These are phyloP conservation scores for Neotragus moschatus DNA, from an alignment of 2,113 vertebrate genomes.

Conservation along the genomic window DNA sequence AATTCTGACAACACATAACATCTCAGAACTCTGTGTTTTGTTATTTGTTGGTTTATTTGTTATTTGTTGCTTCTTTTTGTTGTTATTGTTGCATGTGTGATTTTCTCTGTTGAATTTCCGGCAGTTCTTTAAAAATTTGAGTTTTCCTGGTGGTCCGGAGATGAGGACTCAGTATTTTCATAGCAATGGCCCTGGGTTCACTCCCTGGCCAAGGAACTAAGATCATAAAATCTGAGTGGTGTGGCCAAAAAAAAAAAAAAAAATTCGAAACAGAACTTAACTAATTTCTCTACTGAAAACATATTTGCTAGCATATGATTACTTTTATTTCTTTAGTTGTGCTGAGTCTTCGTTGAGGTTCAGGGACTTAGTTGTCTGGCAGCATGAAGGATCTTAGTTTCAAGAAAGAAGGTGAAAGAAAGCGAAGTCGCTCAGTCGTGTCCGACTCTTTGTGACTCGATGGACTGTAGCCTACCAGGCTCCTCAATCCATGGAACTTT, in stretches of 20 bases:
- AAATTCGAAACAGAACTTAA: background rate
- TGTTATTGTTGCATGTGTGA: background rate
- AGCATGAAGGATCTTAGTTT: background rate
- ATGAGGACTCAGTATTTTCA: background rate
- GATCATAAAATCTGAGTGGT: background rate
- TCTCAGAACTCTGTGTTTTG: background rate
- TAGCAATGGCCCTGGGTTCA: background rate
- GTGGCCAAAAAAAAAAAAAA: background rate
- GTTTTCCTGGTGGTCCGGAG: background rate
- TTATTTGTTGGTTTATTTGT: background rate
- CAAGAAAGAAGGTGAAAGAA: too few relatives aligned
- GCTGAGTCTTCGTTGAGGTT: background rate
- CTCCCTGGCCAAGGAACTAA: background rate
- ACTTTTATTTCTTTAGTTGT: background rate
- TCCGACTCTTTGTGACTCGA: too few relatives aligned
- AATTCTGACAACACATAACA: rapidly evolving
- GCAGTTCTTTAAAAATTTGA: background rate
- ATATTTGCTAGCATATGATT: background rate
- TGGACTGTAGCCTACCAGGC: too few relatives aligned
- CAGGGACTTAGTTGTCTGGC: background rate
- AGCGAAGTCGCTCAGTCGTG: too few relatives aligned
- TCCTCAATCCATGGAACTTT: too few relatives aligned
- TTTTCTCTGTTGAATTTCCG: background rate
- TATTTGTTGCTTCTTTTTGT: background rate
- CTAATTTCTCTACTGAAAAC: background rate